These are phyloP conservation scores for Scaptomyza cyrtandrae DNA, from an alignment of 2,888 invertebrate genomes.

Conservation along the genomic window DNA sequence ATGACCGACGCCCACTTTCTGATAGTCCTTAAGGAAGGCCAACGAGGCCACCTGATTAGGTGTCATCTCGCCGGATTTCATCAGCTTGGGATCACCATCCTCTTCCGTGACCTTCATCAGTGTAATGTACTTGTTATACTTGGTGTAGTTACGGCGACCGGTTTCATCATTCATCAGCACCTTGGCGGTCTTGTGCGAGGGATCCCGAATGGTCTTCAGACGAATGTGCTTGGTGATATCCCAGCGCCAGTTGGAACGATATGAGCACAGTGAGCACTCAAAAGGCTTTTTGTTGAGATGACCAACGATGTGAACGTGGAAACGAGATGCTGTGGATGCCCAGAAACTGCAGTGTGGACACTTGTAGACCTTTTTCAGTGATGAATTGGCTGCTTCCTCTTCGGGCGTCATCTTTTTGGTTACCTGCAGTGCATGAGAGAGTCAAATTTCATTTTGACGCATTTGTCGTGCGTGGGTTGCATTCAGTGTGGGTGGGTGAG, in stretches of 20 bases:
- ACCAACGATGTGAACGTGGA: conserved; percentile 96
- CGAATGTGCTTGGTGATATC: conserved; percentile 98
- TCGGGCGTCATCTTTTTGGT: conserved; percentile 88
- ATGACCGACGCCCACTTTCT: conserved; percentile 78
- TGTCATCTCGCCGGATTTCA: conserved; percentile 85
- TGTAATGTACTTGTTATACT: conserved; percentile 95
- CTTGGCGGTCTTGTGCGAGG: conserved; percentile 91
- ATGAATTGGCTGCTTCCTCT: conserved; percentile 88
- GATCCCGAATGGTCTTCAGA: conserved; percentile 93
- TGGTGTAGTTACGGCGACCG: conserved; percentile 95
- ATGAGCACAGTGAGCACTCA: conserved; percentile 96
- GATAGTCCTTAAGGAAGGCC: conserved; percentile 85
- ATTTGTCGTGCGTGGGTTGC: conserved; percentile 53
- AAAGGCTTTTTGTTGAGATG: conserved; percentile 97
- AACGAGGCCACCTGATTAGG: conserved; percentile 85
- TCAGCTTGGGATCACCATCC: conserved; percentile 84
- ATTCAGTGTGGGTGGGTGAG: conserved; percentile 1
- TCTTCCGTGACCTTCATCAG: conserved; percentile 87
- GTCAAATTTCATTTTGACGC: conserved; percentile 84
- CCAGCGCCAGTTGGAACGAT: conserved; percentile 98
- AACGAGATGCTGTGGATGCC: conserved; percentile 96
- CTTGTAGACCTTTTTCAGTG: conserved; percentile 93
- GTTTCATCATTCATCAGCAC: conserved; percentile 96
- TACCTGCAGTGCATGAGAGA: conserved; percentile 84
- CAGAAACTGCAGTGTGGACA: conserved; percentile 96